These are phyloP conservation scores for Piprites chloris DNA, from an alignment of 2,113 vertebrate species.

Conservation along the genomic window DNA sequence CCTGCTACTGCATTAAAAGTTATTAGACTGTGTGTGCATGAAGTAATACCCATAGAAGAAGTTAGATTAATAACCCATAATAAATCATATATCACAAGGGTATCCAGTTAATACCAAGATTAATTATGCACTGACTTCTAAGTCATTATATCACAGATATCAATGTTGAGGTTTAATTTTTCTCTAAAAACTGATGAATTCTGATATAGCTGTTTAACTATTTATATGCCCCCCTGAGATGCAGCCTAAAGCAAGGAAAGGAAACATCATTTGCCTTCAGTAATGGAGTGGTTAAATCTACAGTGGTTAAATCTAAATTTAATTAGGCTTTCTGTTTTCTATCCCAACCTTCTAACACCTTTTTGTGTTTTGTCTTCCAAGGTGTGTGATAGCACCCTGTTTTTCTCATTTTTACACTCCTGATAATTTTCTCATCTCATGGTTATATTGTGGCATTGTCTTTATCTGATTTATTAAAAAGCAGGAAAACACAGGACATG, in stretches of 20 bases:
- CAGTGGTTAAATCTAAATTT: background rate
- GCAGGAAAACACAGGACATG: background rate
- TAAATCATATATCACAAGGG: conserved; percentile 31
- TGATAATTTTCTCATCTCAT: background rate
- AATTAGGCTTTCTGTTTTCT: background rate
- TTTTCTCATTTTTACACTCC: background rate
- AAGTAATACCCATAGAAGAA: conserved; percentile 12
- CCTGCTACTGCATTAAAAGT: background rate
- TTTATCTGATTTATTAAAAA: conserved; percentile 12
- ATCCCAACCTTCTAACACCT: background rate
- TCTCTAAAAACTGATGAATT: conserved; percentile 20
- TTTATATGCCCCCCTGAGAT: conserved; percentile 27
- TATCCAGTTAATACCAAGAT: conserved; percentile 38
- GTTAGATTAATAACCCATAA: conserved; percentile 32
- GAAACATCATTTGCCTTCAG: background rate
- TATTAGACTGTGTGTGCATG: background rate
- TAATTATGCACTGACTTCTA: conserved; percentile 40
- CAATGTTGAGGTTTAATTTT: background rate
- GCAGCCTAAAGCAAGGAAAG: background rate
- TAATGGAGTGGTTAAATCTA: background rate
- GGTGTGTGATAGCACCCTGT: background rate
- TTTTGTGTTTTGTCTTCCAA: background rate
- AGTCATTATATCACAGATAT: background rate
- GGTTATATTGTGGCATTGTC: background rate
- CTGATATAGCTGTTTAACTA: conserved; percentile 41